Base-by-base conservation (phyloP, 1,140 invertebrate genomes). In the Anoplophora glabripennis region DNA sequence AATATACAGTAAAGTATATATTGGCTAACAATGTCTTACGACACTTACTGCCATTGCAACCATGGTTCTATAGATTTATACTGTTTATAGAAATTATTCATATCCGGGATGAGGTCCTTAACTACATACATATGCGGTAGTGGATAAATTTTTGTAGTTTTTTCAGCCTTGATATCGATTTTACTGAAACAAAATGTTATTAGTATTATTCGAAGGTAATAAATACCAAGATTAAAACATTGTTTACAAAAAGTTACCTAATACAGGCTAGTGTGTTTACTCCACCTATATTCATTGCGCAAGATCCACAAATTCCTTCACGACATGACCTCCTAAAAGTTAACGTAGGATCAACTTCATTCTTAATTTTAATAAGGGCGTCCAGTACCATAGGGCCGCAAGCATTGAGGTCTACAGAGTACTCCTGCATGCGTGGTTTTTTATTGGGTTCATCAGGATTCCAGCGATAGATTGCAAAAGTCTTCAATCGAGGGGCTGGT, bases 361-460 rank as follows among this genome's bases (percentile, higher is more conserved):
- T 98, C 78, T 99, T 99, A 58, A 99, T 99, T 78, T 98, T 98
- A 66, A 99, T 92, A 45, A 99, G 77, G 3, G 94, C 96, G 82
- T 99, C 97, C 61, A 99, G 78, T 15, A 99, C 89, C 97, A 99
- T 99, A 1, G 96, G 94, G 5, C 95, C 96, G 80, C 96, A 98
- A 7, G 87, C 79, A 68, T 93, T 94, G 35, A 98, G 79, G 77
- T 99, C 94, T 2, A 99, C 84, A 71, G 93, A 83, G 77, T 94
- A 99, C 48, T 93, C 91, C 78, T 98, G 89, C 77, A 96, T 86
- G 59, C 84, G 81, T 0, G 96, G 95, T 75, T 97, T 96, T 64
- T 94, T 87, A 53, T 90, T 87, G 14, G 90, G 86, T 75, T 92
- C 87, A 63, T 98, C 94, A 0, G 95, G 95, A 78, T 96, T 90